Percentiles rank a stretch among this genome's conserved stretches.
These are phyloP conservation scores for Colistium nudipinnis DNA, from an alignment of 2,113 vertebrate genomes.

Conservation along the genomic window DNA sequence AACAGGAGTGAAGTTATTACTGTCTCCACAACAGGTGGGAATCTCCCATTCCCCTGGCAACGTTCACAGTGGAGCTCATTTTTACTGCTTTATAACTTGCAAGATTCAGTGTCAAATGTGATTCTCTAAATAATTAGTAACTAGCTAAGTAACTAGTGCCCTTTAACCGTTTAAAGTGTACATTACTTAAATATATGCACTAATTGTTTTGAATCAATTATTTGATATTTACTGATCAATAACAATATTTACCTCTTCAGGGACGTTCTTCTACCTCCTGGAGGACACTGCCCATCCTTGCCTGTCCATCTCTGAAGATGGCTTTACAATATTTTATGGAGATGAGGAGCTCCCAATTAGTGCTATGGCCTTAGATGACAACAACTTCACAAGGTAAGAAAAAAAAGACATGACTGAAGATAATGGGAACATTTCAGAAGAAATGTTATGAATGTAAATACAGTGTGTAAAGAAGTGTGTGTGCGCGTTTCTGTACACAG, in stretches of 20 bases:
- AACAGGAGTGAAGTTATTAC: constrained; percentile 82
- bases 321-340: constrained; percentile 86
- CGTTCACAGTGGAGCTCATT: too few relatives aligned
- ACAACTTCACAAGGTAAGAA: constrained; percentile 87
- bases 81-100: too few relatives aligned
- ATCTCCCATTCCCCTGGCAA: too few relatives aligned
- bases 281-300: constrained; percentile 90
- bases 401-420: background rate
- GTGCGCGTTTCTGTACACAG: constrained; percentile 66
- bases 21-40: constrained; percentile 87
- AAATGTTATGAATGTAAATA: background rate
- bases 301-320: constrained; percentile 89
- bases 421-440: background rate
- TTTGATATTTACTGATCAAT: background rate
- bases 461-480: background rate
- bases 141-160: too few relatives aligned
- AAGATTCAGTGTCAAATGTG: too few relatives aligned
- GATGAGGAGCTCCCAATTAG: constrained; percentile 82
- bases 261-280: constrained; percentile 88
- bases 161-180: too few relatives aligned
- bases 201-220: too few relatives aligned
- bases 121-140: too few relatives aligned
- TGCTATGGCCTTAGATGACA: constrained; percentile 81
- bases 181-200: too few relatives aligned
- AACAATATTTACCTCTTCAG: constrained; percentile 74